phyloP scores from a whole-genome alignment of 2,113 vertebrate genomes.

The Phodopus roborovskii region DNA sequence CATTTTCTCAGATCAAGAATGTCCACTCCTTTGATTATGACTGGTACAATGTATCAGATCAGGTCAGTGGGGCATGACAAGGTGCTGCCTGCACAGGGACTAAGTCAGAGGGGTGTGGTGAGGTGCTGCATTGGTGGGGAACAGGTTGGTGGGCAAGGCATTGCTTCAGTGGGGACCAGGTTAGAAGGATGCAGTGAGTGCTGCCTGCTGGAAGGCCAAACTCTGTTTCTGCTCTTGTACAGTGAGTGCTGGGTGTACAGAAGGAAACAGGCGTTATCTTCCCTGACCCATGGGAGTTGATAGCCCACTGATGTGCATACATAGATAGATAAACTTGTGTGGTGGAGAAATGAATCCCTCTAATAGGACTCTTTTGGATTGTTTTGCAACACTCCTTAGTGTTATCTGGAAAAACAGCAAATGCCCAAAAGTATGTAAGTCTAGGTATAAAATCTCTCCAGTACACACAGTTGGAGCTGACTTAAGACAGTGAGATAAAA shows the following conservation, averaged over 20 bases:
- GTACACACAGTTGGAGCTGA: background rate
- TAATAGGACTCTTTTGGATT: background rate
- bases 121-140: background rate
- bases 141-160: background rate
- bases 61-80: slow-evolving; percentile 87
- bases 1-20: slow-evolving; percentile 90
- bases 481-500: background rate
- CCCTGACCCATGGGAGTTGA: background rate
- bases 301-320: background rate
- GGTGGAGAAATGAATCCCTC: background rate
- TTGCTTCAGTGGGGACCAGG: background rate
- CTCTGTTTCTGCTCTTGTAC: too few species aligned
- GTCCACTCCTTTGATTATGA: slow-evolving; percentile 97
- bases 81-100: background rate
- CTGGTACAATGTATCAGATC: slow-evolving; percentile 99
- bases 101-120: too few species aligned
- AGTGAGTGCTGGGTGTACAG: background rate
- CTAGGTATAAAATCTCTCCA: too few species aligned
- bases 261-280: background rate
- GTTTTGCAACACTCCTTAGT: background rate
- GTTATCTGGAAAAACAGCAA: background rate
- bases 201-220: background rate
- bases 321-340: background rate
- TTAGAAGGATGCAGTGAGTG: background rate
- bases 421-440: background rate